Evolutionary conservation across 1,140 invertebrate species (phyloP).

Genomic region (Hesperophylax magnus): DNA sequence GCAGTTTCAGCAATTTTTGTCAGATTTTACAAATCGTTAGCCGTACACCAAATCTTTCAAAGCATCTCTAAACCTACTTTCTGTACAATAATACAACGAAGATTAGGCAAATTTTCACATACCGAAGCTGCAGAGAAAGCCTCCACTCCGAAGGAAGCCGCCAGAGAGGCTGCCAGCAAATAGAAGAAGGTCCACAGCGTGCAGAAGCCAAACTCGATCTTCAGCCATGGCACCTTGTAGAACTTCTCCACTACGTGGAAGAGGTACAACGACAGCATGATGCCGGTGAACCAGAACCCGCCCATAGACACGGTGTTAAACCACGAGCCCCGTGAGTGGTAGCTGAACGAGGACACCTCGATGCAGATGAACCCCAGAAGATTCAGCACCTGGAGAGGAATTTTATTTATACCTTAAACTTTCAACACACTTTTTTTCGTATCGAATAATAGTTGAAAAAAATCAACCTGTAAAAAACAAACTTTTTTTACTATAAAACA

Average conservation of each 20-base stretch:
- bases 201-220: slow-evolving; percentile 86
- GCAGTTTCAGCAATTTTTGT: no score
- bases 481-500: no score
- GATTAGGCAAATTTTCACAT: slow-evolving; percentile 63
- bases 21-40: no score
- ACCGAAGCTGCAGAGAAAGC: slow-evolving; percentile 78
- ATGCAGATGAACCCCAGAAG: slow-evolving; percentile 89
- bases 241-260: slow-evolving; percentile 91
- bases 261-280: slow-evolving; percentile 85
- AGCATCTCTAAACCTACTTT: no score
- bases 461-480: no score
- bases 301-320: slow-evolving; percentile 88
- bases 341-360: slow-evolving; percentile 72
- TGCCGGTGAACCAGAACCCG: slow-evolving; percentile 88
- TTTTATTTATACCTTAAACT: neutral
- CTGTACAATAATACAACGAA: no score
- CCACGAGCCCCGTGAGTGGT: slow-evolving; percentile 74
- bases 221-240: slow-evolving; percentile 89
- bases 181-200: slow-evolving; percentile 80
- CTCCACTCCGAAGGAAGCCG: slow-evolving; percentile 72
- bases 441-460: no score
- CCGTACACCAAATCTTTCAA: no score
- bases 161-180: slow-evolving; percentile 78
- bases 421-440: neutral
- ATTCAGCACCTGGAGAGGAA: slow-evolving; percentile 77